These are phyloP conservation scores for Frankliniella fusca DNA, from an alignment of 2,888 invertebrate genomes.

Conservation along the genomic window DNA sequence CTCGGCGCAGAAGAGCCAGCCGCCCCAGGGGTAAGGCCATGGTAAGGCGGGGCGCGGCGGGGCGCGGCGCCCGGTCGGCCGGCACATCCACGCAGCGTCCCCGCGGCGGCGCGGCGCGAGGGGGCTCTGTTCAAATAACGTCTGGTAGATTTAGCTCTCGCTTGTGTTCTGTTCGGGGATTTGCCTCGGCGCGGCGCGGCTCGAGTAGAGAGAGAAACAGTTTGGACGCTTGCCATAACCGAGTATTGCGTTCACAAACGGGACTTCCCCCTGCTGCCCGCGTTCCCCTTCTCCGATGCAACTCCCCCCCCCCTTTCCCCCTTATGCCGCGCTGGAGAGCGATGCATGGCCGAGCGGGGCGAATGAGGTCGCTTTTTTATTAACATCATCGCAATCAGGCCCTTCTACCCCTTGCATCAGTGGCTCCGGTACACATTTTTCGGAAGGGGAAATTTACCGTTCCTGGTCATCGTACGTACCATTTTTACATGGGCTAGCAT, in stretches of 20 bases:
- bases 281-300: not conserved
- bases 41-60: not conserved
- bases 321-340: not conserved
- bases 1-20: not conserved
- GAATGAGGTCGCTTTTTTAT: too few species aligned
- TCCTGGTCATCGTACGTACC: too few species aligned
- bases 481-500: too few species aligned
- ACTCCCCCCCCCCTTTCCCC: too few species aligned
- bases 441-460: too few species aligned
- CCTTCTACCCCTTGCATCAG: too few species aligned
- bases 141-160: not conserved
- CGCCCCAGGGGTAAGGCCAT: too few species aligned
- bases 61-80: not conserved
- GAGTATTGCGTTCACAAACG: constrained; percentile 11
- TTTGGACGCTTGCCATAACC: constrained; percentile 23
- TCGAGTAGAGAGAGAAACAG: not conserved
- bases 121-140: constrained; percentile 6
- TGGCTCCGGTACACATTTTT: too few species aligned
- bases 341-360: not conserved
- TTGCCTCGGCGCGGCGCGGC: not conserved
- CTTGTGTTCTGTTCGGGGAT: constrained; percentile 4
- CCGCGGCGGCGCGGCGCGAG: not conserved
- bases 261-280: not conserved
- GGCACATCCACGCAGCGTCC: not conserved
- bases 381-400: too few species aligned